phyloP scores from a whole-genome alignment of 2,797 vertebrate species.

The Phalanger gymnotis region DNA sequence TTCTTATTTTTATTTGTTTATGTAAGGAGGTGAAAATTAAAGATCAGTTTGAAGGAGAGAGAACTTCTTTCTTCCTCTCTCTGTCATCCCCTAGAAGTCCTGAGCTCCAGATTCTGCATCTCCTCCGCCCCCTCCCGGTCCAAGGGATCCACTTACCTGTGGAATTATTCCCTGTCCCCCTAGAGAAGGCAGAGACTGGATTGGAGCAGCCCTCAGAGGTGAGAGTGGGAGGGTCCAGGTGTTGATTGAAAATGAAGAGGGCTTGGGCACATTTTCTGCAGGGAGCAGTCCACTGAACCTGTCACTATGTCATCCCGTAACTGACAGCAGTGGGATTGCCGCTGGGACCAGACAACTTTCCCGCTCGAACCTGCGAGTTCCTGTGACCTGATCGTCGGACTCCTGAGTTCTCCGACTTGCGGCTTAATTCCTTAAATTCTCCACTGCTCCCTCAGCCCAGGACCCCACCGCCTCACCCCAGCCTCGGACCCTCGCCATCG shows the following conservation, averaged over 20 bases:
- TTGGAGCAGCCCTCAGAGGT: background rate
- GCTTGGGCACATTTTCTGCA: constrained; percentile 17
- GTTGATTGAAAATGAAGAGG: constrained; percentile 71
- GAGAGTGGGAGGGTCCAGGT: constrained; percentile 80
- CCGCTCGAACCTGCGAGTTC: constrained; percentile 26
- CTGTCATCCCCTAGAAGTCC: background rate
- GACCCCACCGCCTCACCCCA: constrained; percentile 32
- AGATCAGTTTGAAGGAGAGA: background rate
- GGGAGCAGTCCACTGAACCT: constrained; percentile 2
- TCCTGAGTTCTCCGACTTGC: background rate
- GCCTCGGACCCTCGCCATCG: background rate
- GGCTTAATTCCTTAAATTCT: constrained; percentile 21
- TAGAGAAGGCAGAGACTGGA: background rate
- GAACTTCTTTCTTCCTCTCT: background rate
- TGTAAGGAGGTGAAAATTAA: background rate
- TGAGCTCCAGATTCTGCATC: background rate
- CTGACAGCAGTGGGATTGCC: constrained; percentile 58
- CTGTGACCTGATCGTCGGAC: background rate
- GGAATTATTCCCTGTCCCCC: background rate
- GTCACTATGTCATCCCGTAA: constrained; percentile 76
- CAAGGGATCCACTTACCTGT: background rate
- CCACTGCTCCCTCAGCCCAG: background rate
- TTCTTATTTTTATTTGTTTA: background rate
- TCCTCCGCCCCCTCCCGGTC: rapidly evolving
- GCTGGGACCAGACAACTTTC: constrained; percentile 55